phyloP scores from a whole-genome alignment of 2,113 vertebrate genomes.

The Aphelocoma coerulescens region DNA sequence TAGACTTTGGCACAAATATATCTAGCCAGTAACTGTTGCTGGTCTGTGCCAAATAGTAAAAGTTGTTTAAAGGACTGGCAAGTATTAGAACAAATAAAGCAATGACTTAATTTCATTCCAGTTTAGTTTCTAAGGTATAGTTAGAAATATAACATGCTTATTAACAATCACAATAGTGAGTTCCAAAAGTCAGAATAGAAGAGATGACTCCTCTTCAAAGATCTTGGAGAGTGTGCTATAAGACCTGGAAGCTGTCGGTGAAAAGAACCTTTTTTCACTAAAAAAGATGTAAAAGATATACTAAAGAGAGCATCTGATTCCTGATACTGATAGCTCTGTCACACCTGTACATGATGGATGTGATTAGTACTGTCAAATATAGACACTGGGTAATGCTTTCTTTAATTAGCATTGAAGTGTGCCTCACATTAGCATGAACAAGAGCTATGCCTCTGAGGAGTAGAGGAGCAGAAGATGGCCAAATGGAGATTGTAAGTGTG shows the following conservation, averaged over 20 bases:
- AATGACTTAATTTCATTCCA: neutral
- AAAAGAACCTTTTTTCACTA: neutral
- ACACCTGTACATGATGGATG: conserved; percentile 17
- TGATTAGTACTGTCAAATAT: conserved; percentile 42
- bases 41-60: neutral
- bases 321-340: conserved; percentile 9
- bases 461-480: neutral
- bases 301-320: conserved; percentile 6
- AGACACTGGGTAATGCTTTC: conserved; percentile 22
- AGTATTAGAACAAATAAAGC: neutral
- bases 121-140: neutral
- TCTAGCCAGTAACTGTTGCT: neutral
- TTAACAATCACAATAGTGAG: neutral
- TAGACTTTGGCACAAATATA: neutral
- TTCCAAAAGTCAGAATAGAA: neutral
- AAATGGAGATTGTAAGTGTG: neutral
- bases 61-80: neutral
- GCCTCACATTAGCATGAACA: neutral
- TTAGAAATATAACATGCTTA: neutral
- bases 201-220: neutral
- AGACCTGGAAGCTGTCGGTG: neutral
- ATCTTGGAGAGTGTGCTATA: neutral
- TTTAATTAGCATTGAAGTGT: conserved; percentile 23
- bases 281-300: conserved; percentile 1
- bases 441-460: neutral